Evolutionary conservation across 2,888 invertebrate genomes (phyloP), one percentile per base, ranked within the genome.

Genomic region (Elaeidobius kamerunicus): DNA sequence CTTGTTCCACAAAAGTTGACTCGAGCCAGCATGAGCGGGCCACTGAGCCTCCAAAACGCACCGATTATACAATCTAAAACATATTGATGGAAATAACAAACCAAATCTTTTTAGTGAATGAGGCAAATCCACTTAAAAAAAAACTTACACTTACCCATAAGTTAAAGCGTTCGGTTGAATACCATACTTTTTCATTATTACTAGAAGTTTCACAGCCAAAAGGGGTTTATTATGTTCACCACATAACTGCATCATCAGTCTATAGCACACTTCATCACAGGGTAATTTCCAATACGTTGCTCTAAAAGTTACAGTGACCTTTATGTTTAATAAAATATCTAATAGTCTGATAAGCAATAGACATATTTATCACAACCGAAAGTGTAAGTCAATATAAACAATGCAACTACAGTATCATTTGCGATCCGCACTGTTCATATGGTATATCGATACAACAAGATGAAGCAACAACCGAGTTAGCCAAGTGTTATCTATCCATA

Each of bases 211-310:
- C 1, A 98, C 96, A 1, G 99, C 98, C 65, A 99, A 75, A 50
- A 94, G 87, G 0, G 99, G 98, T 67, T 93, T 82, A 51, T 91
- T 91, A 70, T 96, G 91, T 60, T 91, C 85, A 4, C 98, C 96
- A 74, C 98, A 99, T 17, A 99, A 78, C 73, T 98, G 96, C 92
- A 99, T 96, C 86, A 99, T 90, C 44, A 97, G 90, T 55, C 99
- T 83, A 73, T 97, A 99, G 75, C 98, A 98, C 43, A 98, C 91
- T 80, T 97, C 97, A 76, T 97, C 97, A 66, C 91, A 91, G 30
- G 88, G 86, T 56, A 96, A 82, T 65, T 86, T 81, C 50, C 90
- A 79, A 62, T 88, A 86, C 60, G 93, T 91, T 68, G 97, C 92
- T 61, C 56, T 56, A 27, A 30, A 45, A 17, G n/a, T n/a, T n/a